Conservation (phyloP, 2,888 invertebrate genomes). For the Pardosa pseudoannulata region DNA sequence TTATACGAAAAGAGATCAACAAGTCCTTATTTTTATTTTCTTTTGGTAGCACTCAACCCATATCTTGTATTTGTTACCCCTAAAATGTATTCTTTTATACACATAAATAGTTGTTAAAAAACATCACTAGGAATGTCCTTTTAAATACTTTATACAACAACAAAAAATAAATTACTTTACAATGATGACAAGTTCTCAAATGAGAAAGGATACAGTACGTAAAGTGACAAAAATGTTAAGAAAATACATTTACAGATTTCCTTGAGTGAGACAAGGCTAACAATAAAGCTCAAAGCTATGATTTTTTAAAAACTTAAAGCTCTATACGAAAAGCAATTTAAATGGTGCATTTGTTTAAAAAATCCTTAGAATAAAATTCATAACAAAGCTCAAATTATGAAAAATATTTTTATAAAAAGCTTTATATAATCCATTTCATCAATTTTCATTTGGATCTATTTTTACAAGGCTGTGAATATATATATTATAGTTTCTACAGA, state of each 20-base stretch:
- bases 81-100: neutral
- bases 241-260: neutral
- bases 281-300: neutral
- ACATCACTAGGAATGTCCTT: slow-evolving; percentile 39
- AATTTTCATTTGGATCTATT: no score
- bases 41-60: neutral
- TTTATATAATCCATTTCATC: no score
- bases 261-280: neutral
- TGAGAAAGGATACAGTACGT: neutral
- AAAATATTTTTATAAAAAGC: no score
- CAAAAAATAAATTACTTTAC: slow-evolving; percentile 56
- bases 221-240: neutral
- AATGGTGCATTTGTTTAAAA: no score
- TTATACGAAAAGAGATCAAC: no score
- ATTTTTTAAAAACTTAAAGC: neutral
- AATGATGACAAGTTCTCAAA: slow-evolving; percentile 6
- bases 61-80: neutral
- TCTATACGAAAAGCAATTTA: no score
- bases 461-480: no score
- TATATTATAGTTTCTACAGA: neutral
- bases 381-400: no score
- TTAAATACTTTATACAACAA: slow-evolving; percentile 40
- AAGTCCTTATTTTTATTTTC: no score
- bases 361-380: no score
- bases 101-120: neutral